Evolutionary conservation across 2,797 vertebrate genomes (phyloP), one percentile per base, ranked within the genome.

Genomic region (Otus scops): DNA sequence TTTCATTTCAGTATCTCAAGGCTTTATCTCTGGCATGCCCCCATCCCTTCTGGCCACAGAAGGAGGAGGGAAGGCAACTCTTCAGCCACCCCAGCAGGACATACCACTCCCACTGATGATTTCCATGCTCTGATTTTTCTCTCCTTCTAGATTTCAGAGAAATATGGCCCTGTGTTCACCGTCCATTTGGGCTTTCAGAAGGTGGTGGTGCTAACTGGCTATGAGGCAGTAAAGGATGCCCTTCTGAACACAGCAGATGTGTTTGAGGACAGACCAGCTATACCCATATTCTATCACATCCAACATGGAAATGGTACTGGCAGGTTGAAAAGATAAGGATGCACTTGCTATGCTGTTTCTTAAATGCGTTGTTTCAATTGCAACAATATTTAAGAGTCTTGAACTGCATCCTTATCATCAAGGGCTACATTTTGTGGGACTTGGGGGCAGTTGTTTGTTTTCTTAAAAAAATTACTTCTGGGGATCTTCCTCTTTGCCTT

Each of bases 161-260:
- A 60, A 63, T 97, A 97, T 0, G 97, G 97, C 34, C 91, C 34
- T 0, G 67, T 97, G 78, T 98, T 97, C 96, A 91, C 95, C 0
- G 4, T 97, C 45, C 90, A 76, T 50, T 26, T 97, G 69, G 98
- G 97, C 3, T 23, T 67, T 32, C 97, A 95, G 73, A 96, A 93
- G 74, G 91, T 51, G 1, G 94, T 97, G 83, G 81, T 97, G 82
- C 87, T 98, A 71, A 84, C 95, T 0, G 98, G 97, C 69, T 97
- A 96, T 0, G 21, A 97, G 50, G 92, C 96, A 0, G 97, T 93
- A 11, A 94, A 80, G 34, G 97, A 96, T 10, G 97, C 97, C 3
- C 94, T 98, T 26, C 61, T 94, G 75, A 95, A 93, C 60, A 92
- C 53, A 0, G 67, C 78, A 0, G 82, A 96, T 18, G 56, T 78